Base-by-base conservation (phyloP, 2,888 invertebrate genomes). In the Notodonta dromedarius region DNA sequence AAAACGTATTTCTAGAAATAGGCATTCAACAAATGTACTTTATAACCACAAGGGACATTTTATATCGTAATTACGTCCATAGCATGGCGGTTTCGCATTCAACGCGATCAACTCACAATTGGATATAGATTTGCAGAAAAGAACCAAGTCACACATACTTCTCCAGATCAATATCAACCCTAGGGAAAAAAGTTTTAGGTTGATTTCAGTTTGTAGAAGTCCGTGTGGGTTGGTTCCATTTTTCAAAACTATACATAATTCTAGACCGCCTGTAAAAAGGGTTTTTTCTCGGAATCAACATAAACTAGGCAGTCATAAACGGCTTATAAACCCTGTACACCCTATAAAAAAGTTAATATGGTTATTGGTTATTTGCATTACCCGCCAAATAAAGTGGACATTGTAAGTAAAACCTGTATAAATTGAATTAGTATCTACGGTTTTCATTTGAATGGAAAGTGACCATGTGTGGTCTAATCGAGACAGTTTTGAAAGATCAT, bases 11-110 rank as follows among this genome's bases (percentile, higher is more conserved):
- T 57, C 58, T 32, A 50, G n/a, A 7, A 7, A 35, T 35, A 35
- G 35, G 35, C 7, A 35, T 7, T 56, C 50, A 44, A 61, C 60
- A 71, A 67, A 62, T 59, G 9, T 52, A 50, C 39, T 8, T 57
- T 66, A 70, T 60, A 65, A 59, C 16, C 44, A 51, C 52, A 50
- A 39, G 9, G 16, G 11, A 24, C 5, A 16, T 16, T 16, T 6
- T 42, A 42, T 54, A 46, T 52, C 51, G 46, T 14, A 1, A 35
- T 5, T 35, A 35, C 35, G 6, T 6, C 13, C 52, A 32, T 59
- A 56, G 53, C 59, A 61, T 61, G 58, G 59, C 59, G 55, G 56
- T 61, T 24, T 60, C 53, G 56, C 53, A n/a, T 48, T n/a, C 48
- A 48, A 48, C 5, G n/a, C n/a, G 42, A 11, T 12, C 12, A 14